Evolutionary conservation across 2,113 vertebrate species (phyloP), one percentile per base, ranked within the genome.

Genomic region (Connochaetes taurinus): DNA sequence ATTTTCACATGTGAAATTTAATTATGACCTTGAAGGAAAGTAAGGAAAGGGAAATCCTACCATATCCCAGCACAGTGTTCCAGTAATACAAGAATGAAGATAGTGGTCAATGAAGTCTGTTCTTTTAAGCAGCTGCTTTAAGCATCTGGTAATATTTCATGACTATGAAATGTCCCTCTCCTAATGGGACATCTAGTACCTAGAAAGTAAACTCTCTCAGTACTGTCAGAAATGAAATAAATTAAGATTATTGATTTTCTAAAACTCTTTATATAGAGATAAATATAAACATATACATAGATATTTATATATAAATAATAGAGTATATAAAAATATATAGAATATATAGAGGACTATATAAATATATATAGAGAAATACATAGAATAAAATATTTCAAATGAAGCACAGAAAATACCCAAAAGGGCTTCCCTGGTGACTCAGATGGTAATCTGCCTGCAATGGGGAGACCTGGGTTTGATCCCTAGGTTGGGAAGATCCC

Each of bases 1-100:
- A 19, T 71, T 81, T 96, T 97, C 85, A 50, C 62, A 60, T 5
- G 74, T 21, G 21, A 95, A 89, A 89, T 64, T 67, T 60, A 97
- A 95, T 95, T 47, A 67, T 16, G 45, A n/a, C 7, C 74, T 36
- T 60, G 40, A 96, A 91, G n/a, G 43, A 78, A 87, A 40, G 6
- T 15, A 94, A 55, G 6, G n/a, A 31, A 91, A 93, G 25, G 10
- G 17, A 81, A 95, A 90, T 45, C 27, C 27, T 92, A 40, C n/a
- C 58, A 19, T 55, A 5, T 82, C 16, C 55, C n/a, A 81, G 64
- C 80, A 87, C 4, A 94, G 15, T 74, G 4, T 76, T 19, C 50
- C 55, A 85, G 53, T 81, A 27, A 90, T 60, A 1, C 33, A 62
- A 93, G 55, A 92, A 96, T 15, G n/a, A 90, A 96, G 86, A 81